Evolutionary conservation across 1,140 invertebrate species (phyloP).

Genomic region (Bicyclus anynana): DNA sequence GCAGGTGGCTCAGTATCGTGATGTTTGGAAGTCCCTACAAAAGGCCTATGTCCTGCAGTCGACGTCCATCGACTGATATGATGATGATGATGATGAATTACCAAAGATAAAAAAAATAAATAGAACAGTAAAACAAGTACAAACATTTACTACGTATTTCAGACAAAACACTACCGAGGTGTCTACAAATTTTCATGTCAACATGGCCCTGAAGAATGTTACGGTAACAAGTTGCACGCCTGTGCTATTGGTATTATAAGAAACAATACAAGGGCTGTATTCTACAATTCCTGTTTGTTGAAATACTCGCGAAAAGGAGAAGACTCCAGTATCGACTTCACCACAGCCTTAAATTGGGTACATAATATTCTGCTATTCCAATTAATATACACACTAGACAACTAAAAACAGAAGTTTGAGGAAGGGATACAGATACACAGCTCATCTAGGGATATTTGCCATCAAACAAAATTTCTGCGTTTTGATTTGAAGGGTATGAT

Average conservation of each 20-base stretch:
- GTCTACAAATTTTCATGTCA: slow-evolving; percentile 73
- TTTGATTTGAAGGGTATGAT: too few species aligned
- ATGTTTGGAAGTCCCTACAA: too few species aligned
- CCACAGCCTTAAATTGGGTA: slow-evolving; percentile 27
- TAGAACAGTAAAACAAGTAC: background rate
- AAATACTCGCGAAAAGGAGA: slow-evolving; percentile 16
- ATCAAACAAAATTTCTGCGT: too few species aligned
- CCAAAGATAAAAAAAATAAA: background rate
- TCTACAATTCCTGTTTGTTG: slow-evolving; percentile 42
- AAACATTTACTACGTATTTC: slow-evolving; percentile 8
- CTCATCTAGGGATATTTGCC: too few species aligned
- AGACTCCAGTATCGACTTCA: slow-evolving; percentile 9
- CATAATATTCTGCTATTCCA: background rate
- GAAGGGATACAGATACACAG: too few species aligned
- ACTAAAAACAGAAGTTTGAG: too few species aligned
- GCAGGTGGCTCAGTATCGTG: too few species aligned
- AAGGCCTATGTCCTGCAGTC: too few species aligned
- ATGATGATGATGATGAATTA: too few species aligned
- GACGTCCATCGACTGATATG: too few species aligned
- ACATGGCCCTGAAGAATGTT: slow-evolving; percentile 81
- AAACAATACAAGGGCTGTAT: slow-evolving; percentile 28
- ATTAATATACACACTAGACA: too few species aligned
- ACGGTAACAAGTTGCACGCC: slow-evolving; percentile 80
- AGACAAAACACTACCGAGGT: slow-evolving; percentile 18
- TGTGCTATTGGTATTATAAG: slow-evolving; percentile 74